Conservation (phyloP, 35 echinoderm and acorn worm genomes). For the Diadema setosum region DNA sequence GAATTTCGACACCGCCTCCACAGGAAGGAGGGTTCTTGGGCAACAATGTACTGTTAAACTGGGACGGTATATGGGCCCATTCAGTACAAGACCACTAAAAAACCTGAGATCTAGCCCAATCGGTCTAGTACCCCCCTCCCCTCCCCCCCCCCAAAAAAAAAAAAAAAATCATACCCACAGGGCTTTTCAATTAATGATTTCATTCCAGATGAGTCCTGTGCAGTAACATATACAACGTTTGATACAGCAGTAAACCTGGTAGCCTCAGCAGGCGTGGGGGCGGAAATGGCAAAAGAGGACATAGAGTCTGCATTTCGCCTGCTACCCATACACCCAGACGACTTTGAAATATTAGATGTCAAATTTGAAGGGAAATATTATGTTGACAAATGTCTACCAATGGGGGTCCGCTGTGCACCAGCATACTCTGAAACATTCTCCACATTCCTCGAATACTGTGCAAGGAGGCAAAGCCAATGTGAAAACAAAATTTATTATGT, state of each 20-base stretch:
- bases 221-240: background rate
- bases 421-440: slow-evolving; percentile 6
- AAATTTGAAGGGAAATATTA: background rate
- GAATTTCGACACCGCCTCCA: background rate
- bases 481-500: background rate
- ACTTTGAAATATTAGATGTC: background rate
- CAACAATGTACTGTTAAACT: background rate
- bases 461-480: background rate
- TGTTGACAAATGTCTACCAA: slow-evolving; percentile 12
- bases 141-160: background rate
- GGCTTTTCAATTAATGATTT: slow-evolving; percentile 4
- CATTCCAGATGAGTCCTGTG: background rate
- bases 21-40: background rate
- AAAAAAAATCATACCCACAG: background rate
- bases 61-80: background rate
- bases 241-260: background rate
- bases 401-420: background rate
- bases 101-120: background rate
- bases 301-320: slow-evolving; percentile 28
- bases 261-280: background rate
- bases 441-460: background rate
- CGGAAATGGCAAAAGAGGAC: slow-evolving; percentile 14
- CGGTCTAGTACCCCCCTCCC: background rate
- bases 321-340: background rate
- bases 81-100: background rate